Conservation (phyloP, 2,888 invertebrate genomes). For the Diplazon laetatorius region DNA sequence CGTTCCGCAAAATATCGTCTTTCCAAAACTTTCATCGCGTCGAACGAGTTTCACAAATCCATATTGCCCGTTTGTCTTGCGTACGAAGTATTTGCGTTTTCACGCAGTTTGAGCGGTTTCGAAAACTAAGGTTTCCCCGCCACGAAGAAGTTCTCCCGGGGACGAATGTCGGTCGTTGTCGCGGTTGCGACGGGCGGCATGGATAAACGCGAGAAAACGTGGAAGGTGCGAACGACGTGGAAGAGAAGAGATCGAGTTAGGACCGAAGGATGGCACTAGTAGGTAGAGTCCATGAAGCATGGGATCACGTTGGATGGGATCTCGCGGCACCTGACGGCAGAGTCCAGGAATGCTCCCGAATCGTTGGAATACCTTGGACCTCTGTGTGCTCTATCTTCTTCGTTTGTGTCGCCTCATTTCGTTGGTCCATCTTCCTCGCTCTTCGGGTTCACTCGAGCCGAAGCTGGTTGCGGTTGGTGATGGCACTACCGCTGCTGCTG, state of each 20-base stretch:
- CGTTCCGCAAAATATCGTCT: no score
- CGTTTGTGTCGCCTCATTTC: constrained; percentile 12
- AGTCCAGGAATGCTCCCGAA: constrained; percentile 56
- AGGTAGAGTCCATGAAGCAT: constrained; percentile 12
- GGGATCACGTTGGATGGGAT: constrained; percentile 32
- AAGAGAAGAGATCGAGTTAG: background rate
- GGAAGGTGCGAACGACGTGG: background rate
- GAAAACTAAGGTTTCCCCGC: constrained; percentile 41
- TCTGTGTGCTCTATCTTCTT: constrained; percentile 13
- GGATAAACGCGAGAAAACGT: constrained; percentile 8
- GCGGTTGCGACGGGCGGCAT: constrained; percentile 37
- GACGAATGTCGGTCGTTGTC: constrained; percentile 19
- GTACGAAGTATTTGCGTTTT: constrained; percentile 13
- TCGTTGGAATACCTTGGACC: constrained; percentile 58
- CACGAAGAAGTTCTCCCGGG: constrained; percentile 26
- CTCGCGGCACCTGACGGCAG: constrained; percentile 49
- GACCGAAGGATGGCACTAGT: no score
- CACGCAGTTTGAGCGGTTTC: constrained; percentile 21
- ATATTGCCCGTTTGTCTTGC: constrained; percentile 18
- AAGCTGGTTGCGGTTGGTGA: constrained; percentile 21
- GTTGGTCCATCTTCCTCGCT: constrained; percentile 19
- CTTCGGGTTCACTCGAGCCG: background rate
- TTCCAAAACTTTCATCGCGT: no score
- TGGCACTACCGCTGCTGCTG: constrained; percentile 19
- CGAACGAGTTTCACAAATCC: no score